Evolutionary conservation across 2,888 invertebrate species (phyloP), one percentile per base, ranked within the genome.

Genomic region (Scaptomyza caliginosa): DNA sequence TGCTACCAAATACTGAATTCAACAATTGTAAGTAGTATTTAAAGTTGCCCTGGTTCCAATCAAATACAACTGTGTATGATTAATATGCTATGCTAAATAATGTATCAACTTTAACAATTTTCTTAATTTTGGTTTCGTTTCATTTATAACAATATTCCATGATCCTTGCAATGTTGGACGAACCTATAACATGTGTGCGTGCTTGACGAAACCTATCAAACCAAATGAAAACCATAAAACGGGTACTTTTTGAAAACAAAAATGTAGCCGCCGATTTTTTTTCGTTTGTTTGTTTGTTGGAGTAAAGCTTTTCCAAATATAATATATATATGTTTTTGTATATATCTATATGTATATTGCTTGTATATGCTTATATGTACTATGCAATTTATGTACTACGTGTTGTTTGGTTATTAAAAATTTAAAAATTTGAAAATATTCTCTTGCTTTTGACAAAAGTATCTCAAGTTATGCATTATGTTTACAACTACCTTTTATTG

Each of bases 401-500:
- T 67, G 57, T 72, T 42, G 57, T 48, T 45, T 21, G 52, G 52
- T 67, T 72, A 72, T 62, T 56, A 67, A 72, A 71, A 72, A 54
- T 65, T 52, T 64, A 28, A 69, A 74, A 72, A 72, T 73, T 74
- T 73, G 55, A 74, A 72, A 72, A 72, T 72, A 72, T 69, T 69
- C 17, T 26, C 3, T 21, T 65, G 54, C 38, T 26, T 26, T 56
- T 16, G 38, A 62, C 57, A 62, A 62, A 62, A 62, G 49, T 62
- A 50, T 62, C 38, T 68, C 62, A 67, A 67, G 34, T 60, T 60
- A 52, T 67, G 43, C 16, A 51, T 66, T 63, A 50, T 45, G 42
- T 58, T 87, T 74, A 83, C 65, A 83, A 76, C 84, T 91, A 91
- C 90, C 88, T 89, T 83, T 91, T 91, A 91, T 91, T 91, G 91